These are phyloP conservation scores for Megaustenia siamemsis DNA, from an alignment of 2,888 invertebrate species.

Conservation along the genomic window DNA sequence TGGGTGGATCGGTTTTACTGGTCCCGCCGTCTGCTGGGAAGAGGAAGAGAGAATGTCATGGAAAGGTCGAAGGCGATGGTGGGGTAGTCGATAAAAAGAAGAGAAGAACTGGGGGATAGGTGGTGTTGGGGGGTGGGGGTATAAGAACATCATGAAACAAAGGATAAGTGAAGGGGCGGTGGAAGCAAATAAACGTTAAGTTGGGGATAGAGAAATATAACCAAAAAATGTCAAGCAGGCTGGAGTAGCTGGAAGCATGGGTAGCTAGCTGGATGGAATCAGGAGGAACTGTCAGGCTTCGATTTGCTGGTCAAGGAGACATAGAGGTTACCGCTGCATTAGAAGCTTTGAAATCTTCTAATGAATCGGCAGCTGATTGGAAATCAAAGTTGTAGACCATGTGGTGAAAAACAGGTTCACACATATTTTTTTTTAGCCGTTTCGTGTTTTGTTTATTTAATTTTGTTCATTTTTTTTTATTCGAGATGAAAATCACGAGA, in stretches of 20 bases:
- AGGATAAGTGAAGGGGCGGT: not conserved
- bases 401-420: no score
- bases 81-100: not conserved
- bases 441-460: no score
- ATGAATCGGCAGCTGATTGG: no score
- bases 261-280: not conserved
- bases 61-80: slow-evolving; percentile 9
- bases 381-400: no score
- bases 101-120: no score
- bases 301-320: slow-evolving; percentile 21
- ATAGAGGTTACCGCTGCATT: not conserved
- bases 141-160: slow-evolving; percentile 24
- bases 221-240: not conserved
- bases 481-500: no score
- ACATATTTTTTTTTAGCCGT: no score
- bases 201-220: no score
- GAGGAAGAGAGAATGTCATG: slow-evolving; percentile 6
- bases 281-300: not conserved
- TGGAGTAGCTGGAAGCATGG: not conserved
- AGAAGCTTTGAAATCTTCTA: slow-evolving; percentile 1
- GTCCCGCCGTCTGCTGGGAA: not conserved
- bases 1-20: slow-evolving; percentile 24
- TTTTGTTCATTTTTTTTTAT: no score
- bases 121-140: no score
- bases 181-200: not conserved